A percentile compares a stretch with the other conserved stretches of the same genome.
phyloP scores from a whole-genome alignment of 2,797 vertebrate species.

The Lacerta agilis region DNA sequence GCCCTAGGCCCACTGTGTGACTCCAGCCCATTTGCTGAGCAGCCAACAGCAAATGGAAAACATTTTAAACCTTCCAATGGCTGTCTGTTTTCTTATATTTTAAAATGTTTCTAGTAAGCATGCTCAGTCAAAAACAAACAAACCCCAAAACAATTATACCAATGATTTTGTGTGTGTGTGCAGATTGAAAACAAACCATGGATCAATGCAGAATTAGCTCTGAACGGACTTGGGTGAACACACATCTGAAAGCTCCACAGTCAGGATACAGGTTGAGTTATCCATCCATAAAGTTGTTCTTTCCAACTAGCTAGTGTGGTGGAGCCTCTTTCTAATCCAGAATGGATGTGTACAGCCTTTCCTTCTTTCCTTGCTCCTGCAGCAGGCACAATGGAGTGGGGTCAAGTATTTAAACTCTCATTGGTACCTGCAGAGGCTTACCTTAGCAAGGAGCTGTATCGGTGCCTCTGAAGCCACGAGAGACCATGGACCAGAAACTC shows the following conservation, averaged over 20 bases:
- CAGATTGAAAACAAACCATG: not conserved
- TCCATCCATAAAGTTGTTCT: not conserved
- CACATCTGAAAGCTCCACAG: not conserved
- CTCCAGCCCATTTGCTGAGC: no score
- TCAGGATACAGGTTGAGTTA: not conserved
- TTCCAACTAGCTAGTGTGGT: not conserved
- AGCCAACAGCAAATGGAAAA: not conserved
- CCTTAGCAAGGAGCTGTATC: no score
- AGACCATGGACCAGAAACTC: no score
- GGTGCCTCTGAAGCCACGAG: no score
- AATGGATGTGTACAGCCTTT: not conserved
- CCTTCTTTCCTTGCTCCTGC: not conserved
- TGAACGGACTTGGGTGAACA: not conserved
- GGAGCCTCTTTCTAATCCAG: not conserved
- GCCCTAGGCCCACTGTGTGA: not conserved
- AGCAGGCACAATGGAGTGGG: not conserved
- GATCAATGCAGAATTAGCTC: not conserved
- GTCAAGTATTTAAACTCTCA: slow-evolving; percentile 56
- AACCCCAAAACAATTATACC: no score
- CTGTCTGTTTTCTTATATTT: not conserved
- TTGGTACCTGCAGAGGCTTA: not conserved
- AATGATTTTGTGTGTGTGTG: not conserved
- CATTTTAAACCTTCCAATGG: not conserved
- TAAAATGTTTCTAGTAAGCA: not conserved
- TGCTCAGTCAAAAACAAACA: not conserved